A percentile compares a stretch with the other conserved stretches of the same genome.
These are phyloP conservation scores for Chloroceryle aenea DNA, from an alignment of 2,113 vertebrate genomes.

Conservation along the genomic window DNA sequence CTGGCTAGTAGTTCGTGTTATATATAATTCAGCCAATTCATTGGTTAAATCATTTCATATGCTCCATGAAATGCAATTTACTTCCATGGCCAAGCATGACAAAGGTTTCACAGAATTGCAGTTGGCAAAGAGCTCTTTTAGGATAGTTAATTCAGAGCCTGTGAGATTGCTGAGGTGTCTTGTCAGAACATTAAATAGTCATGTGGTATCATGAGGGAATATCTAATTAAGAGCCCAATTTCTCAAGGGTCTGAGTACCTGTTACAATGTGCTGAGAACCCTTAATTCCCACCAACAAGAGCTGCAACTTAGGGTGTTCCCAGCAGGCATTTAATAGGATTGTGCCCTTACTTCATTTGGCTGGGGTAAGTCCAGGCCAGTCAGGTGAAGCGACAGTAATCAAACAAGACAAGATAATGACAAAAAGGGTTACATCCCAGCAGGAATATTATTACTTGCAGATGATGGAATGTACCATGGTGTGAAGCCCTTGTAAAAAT, in stretches of 20 bases:
- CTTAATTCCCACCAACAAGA: constrained; percentile 33
- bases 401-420: constrained; percentile 43
- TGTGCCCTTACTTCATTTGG: constrained; percentile 12
- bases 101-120: constrained; percentile 22
- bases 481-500: neutral
- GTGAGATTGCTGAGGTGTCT: neutral
- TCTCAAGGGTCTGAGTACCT: constrained; percentile 44
- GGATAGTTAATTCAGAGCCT: constrained; percentile 5
- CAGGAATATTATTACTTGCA: neutral
- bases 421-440: neutral
- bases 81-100: constrained; percentile 47
- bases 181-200: constrained; percentile 57
- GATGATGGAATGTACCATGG: neutral
- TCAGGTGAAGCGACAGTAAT: constrained; percentile 27
- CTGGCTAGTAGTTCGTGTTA: neutral
- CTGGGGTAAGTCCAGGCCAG: neutral
- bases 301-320: neutral
- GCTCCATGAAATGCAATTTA: constrained; percentile 54
- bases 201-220: constrained; percentile 14
- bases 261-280: neutral
- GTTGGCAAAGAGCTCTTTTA: constrained; percentile 24
- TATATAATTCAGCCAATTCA: constrained; percentile 1
- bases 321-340: constrained; percentile 23
- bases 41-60: constrained; percentile 31
- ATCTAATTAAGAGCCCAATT: constrained; percentile 35